Conservation (phyloP, 2,888 invertebrate species). For the Acholoe squamosa region DNA sequence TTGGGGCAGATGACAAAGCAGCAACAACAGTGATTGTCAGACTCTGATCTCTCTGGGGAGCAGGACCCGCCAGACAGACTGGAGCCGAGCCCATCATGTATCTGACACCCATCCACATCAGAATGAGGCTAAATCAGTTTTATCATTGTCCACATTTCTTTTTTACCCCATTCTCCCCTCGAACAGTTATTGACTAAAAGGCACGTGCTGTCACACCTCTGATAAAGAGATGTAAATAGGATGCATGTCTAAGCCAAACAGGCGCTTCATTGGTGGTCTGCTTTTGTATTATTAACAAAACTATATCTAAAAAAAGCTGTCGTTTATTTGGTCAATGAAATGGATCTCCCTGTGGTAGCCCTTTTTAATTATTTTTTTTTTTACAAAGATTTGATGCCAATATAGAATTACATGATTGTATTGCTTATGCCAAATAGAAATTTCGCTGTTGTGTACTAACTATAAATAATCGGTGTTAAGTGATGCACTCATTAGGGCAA, state of each 20-base stretch:
- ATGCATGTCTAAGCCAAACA: background rate
- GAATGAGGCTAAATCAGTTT: background rate
- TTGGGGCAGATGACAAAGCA: background rate
- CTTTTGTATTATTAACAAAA: background rate
- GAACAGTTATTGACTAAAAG: background rate
- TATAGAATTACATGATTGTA: no score
- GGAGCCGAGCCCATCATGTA: background rate
- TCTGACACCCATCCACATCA: conserved; percentile 8
- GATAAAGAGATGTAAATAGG: background rate
- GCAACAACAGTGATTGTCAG: background rate
- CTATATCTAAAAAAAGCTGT: no score
- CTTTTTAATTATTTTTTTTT: no score
- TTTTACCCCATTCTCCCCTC: background rate
- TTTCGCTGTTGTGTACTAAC: no score
- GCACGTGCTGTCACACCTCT: conserved; percentile 2
- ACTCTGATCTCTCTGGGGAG: conserved; percentile 33
- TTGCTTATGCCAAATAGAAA: no score
- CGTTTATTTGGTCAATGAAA: no score
- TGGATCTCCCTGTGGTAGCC: no score
- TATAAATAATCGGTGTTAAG: no score
- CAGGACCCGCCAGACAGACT: background rate
- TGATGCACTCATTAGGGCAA: no score
- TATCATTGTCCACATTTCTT: background rate
- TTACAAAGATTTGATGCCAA: no score
- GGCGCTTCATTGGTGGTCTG: no score